A percentile compares a stretch with the other conserved stretches of the same genome.
These are phyloP conservation scores for Clepsis dumicolana DNA, from an alignment of 2,888 invertebrate species.

Conservation along the genomic window DNA sequence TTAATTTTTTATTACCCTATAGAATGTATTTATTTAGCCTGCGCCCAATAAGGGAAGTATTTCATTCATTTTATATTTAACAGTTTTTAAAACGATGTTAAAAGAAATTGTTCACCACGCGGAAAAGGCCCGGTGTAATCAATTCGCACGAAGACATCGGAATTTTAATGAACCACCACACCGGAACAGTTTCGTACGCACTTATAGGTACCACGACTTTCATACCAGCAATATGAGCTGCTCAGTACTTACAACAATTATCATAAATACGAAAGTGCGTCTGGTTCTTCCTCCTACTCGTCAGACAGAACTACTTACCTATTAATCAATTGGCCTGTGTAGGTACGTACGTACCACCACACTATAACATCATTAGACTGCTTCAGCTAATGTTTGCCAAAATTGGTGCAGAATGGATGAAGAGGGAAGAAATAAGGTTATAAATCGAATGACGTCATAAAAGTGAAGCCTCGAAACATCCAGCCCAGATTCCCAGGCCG, in stretches of 20 bases:
- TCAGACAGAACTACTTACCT: not conserved
- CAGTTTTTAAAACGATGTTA: not conserved
- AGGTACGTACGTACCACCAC: too few species aligned
- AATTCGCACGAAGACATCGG: slow-evolving; percentile 28
- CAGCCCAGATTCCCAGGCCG: not conserved
- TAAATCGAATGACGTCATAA: not conserved
- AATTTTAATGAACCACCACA: slow-evolving; percentile 28
- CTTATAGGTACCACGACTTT: not conserved
- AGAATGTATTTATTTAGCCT: too few species aligned
- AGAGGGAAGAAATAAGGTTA: not conserved
- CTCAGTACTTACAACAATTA: not conserved
- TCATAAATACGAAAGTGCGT: slow-evolving; percentile 4
- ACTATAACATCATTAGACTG: not conserved
- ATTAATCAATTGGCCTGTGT: not conserved
- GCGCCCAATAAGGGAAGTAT: not conserved
- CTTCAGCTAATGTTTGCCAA: not conserved
- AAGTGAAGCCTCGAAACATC: not conserved
- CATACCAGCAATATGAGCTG: not conserved
- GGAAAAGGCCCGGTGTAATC: slow-evolving; percentile 1
- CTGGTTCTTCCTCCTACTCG: not conserved
- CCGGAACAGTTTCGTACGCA: slow-evolving; percentile 7
- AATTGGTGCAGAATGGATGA: too few species aligned
- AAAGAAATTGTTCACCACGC: not conserved
- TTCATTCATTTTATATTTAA: not conserved
- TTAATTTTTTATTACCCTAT: too few species aligned